Conservation (phyloP, 2,888 invertebrate genomes). For the Lacanobia oleracea region DNA sequence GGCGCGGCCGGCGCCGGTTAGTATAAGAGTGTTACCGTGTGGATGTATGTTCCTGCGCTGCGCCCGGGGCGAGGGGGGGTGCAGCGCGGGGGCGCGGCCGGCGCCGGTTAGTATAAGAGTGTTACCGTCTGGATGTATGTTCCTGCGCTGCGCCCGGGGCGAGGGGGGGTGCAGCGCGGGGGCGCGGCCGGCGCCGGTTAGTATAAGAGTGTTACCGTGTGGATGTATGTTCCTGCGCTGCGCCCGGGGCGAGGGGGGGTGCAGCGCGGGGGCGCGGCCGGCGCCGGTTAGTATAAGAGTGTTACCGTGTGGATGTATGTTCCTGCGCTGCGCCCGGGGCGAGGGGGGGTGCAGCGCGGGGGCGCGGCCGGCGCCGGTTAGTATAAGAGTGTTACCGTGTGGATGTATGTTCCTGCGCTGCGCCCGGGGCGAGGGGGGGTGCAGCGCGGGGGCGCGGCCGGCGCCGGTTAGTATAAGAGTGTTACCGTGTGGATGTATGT, state of each 20-base stretch:
- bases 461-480: slow-evolving; percentile 88
- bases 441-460: slow-evolving; percentile 74
- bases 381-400: slow-evolving; percentile 69
- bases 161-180: slow-evolving; percentile 81
- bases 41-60: slow-evolving; percentile 75
- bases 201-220: slow-evolving; percentile 78
- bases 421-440: slow-evolving; percentile 82
- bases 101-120: too few relatives aligned
- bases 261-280: slow-evolving; percentile 73
- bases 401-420: slow-evolving; percentile 75
- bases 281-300: too few relatives aligned
- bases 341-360: slow-evolving; percentile 81
- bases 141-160: slow-evolving; percentile 76
- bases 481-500: slow-evolving; percentile 78
- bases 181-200: slow-evolving; percentile 63
- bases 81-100: too few relatives aligned
- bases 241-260: slow-evolving; percentile 82
- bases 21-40: slow-evolving; percentile 78
- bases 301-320: slow-evolving; percentile 78
- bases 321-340: slow-evolving; percentile 76
- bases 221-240: slow-evolving; percentile 75
- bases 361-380: slow-evolving; percentile 89
- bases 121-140: slow-evolving; percentile 78
- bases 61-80: slow-evolving; percentile 82
- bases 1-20: too few relatives aligned